Evolutionary conservation across 2,888 invertebrate genomes (phyloP).

Genomic region (Pachymerium ferrugineum): DNA sequence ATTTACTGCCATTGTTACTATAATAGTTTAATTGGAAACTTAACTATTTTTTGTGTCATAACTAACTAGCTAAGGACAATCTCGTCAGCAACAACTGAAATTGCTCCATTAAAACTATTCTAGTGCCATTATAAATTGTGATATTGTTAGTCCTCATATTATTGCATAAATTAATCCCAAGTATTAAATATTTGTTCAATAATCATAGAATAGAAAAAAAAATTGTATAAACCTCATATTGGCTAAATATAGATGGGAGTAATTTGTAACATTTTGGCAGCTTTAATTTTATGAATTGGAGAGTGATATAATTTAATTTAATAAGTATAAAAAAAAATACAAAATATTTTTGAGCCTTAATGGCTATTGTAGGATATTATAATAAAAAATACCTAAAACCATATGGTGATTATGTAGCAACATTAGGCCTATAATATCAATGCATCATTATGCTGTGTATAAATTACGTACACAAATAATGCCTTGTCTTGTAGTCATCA

Average conservation of each 20-base stretch:
- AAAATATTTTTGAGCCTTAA: not conserved
- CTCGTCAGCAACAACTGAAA: slow-evolving; percentile 27
- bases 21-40: slow-evolving; percentile 4
- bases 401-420: not conserved
- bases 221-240: not conserved
- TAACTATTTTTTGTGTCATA: slow-evolving; percentile 22
- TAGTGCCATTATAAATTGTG: slow-evolving; percentile 24
- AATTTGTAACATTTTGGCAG: not conserved
- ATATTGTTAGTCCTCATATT: slow-evolving; percentile 18
- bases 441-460: slow-evolving; percentile 14
- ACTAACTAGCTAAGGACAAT: slow-evolving; percentile 21
- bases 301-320: not conserved
- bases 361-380: not conserved
- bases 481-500: slow-evolving; percentile 17
- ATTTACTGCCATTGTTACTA: slow-evolving; percentile 7
- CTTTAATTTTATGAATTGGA: not conserved
- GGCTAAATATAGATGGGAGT: not conserved
- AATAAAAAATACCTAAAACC: not conserved
- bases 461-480: not conserved
- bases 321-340: not conserved
- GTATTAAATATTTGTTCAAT: not conserved
- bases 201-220: not conserved
- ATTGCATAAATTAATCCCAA: slow-evolving; percentile 24
- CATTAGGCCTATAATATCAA: slow-evolving; percentile 10
- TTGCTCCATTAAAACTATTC: slow-evolving; percentile 26